These are phyloP conservation scores for Ceramica pisi DNA, from an alignment of 2,888 invertebrate genomes.

Conservation along the genomic window DNA sequence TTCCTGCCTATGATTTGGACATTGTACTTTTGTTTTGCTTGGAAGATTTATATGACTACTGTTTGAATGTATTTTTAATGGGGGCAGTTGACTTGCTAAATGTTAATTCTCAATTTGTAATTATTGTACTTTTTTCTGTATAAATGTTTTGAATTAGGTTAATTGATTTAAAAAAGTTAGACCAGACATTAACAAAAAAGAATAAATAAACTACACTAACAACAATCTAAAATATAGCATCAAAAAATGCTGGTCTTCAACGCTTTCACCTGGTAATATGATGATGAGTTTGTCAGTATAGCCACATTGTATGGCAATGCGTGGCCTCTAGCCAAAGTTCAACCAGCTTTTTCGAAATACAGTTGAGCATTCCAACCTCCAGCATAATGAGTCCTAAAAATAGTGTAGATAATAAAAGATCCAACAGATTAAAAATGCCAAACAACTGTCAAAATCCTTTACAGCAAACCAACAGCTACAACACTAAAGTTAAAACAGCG, in stretches of 20 bases:
- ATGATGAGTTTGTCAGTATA: too few relatives aligned
- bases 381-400: background rate
- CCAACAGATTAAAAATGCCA: background rate
- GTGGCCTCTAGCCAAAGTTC: too few relatives aligned
- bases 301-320: too few relatives aligned
- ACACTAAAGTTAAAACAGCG: slow-evolving; percentile 56
- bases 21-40: slow-evolving; percentile 62
- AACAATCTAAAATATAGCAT: too few relatives aligned
- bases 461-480: slow-evolving; percentile 12
- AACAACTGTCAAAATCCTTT: slow-evolving; percentile 15
- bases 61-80: slow-evolving; percentile 54
- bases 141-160: too few relatives aligned
- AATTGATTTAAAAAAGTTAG: too few relatives aligned
- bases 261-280: too few relatives aligned
- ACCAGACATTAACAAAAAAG: too few relatives aligned
- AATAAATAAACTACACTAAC: too few relatives aligned
- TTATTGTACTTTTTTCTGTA: background rate
- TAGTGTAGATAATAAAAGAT: slow-evolving; percentile 1
- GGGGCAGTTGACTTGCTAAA: slow-evolving; percentile 30
- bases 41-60: slow-evolving; percentile 58
- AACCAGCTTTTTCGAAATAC: too few relatives aligned
- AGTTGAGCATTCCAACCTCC: background rate
- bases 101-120: slow-evolving; percentile 35
- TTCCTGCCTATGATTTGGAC: slow-evolving; percentile 76
- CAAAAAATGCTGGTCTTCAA: too few relatives aligned